Evolutionary conservation across 2,888 invertebrate species (phyloP).

Genomic region (Zaprionus obscuricornis): DNA sequence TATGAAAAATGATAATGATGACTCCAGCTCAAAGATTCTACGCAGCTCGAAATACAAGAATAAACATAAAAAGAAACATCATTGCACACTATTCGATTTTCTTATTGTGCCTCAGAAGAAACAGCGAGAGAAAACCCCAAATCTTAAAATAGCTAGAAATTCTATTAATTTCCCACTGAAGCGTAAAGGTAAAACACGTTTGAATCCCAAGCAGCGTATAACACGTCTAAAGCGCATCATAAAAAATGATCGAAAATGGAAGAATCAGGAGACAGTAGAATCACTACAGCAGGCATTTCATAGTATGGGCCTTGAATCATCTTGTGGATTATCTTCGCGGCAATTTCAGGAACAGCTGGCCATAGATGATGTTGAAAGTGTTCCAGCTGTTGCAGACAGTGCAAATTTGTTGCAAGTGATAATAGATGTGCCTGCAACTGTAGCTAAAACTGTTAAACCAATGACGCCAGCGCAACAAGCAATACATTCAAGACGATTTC

Average conservation of each 20-base stretch:
- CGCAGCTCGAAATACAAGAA: slow-evolving; percentile 67
- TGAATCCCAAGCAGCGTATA: slow-evolving; percentile 50
- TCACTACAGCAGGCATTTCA: background rate
- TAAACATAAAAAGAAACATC: slow-evolving; percentile 35
- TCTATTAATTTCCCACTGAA: slow-evolving; percentile 16
- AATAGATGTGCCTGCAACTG: background rate
- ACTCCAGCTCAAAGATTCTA: slow-evolving; percentile 5
- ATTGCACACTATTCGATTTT: slow-evolving; percentile 53
- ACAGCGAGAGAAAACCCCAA: slow-evolving; percentile 26
- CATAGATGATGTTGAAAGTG: too few species aligned
- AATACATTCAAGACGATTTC: slow-evolving; percentile 76
- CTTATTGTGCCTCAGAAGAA: slow-evolving; percentile 37
- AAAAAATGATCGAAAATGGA: slow-evolving; percentile 48
- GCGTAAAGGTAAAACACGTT: slow-evolving; percentile 58
- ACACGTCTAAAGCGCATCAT: slow-evolving; percentile 68
- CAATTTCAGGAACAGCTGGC: background rate
- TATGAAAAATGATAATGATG: slow-evolving; percentile 26
- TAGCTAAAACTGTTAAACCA: background rate
- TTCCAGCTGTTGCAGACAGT: too few species aligned
- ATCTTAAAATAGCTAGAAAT: slow-evolving; percentile 23
- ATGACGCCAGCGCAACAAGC: background rate
- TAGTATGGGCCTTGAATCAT: too few species aligned
- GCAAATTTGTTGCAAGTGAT: background rate
- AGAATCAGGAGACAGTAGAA: slow-evolving; percentile 8
- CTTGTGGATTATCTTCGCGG: too few species aligned